Evolutionary conservation across 1,140 invertebrate genomes (phyloP).

Genomic region (Meloidogyne chitwoodi): DNA sequence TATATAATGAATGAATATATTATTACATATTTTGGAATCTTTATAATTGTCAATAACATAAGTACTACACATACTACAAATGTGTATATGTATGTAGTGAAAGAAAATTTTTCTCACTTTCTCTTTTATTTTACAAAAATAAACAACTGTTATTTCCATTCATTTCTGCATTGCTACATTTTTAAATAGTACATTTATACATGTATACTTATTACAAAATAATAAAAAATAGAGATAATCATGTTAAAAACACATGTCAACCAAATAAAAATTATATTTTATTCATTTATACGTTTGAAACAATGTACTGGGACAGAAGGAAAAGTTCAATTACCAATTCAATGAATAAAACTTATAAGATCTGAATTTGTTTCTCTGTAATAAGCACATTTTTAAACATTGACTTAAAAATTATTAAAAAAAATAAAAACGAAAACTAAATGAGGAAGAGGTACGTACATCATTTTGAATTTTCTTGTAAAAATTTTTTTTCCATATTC

Average conservation of each 20-base stretch:
- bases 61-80: no score
- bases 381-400: no score
- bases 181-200: neutral
- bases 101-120: neutral
- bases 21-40: no score
- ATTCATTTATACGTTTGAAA: neutral
- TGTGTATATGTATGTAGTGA: neutral
- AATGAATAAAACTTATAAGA: neutral
- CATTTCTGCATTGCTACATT: neutral
- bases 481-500: no score
- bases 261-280: neutral
- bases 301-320: neutral
- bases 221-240: neutral
- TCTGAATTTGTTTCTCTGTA: no score
- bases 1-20: no score
- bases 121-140: neutral
- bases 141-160: neutral
- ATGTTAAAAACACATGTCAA: neutral
- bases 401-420: no score
- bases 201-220: neutral
- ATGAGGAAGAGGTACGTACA: no score
- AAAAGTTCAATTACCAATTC: neutral
- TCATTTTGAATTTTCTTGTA: no score
- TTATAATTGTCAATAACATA: no score
- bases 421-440: no score